Conservation (phyloP, 2,113 vertebrate genomes). For the Lutjanus erythropterus region DNA sequence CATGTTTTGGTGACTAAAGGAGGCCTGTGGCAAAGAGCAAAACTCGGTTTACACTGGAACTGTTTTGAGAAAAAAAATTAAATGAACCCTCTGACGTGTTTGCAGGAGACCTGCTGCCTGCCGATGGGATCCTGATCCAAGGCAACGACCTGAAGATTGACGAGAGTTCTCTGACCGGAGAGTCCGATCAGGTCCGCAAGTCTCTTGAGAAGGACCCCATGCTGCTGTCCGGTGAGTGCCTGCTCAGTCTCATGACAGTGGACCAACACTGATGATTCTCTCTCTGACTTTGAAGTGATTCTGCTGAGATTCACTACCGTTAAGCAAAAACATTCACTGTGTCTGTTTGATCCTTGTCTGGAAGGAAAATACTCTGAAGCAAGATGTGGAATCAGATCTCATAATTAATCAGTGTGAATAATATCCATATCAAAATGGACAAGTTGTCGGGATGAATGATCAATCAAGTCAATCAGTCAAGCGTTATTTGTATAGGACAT, state of each 20-base stretch:
- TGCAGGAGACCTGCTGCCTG: constrained; percentile 94
- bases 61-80: background rate
- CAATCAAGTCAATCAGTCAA: background rate
- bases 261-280: background rate
- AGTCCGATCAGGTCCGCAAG: constrained; percentile 96
- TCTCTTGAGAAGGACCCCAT: constrained; percentile 94
- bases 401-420: background rate
- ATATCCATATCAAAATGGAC: background rate
- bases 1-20: background rate
- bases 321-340: background rate
- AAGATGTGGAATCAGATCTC: background rate
- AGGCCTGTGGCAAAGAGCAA: background rate
- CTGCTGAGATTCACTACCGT: background rate
- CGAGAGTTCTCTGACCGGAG: constrained; percentile 96
- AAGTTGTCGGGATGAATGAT: background rate
- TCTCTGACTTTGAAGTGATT: background rate
- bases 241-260: background rate
- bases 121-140: constrained; percentile 96
- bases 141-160: constrained; percentile 98
- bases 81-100: background rate
- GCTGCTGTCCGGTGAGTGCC: constrained; percentile 92
- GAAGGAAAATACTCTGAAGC: background rate
- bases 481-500: background rate
- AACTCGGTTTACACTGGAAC: background rate
- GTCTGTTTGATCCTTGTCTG: background rate